phyloP scores from a whole-genome alignment of 2,888 invertebrate species.

The Nebria salina region DNA sequence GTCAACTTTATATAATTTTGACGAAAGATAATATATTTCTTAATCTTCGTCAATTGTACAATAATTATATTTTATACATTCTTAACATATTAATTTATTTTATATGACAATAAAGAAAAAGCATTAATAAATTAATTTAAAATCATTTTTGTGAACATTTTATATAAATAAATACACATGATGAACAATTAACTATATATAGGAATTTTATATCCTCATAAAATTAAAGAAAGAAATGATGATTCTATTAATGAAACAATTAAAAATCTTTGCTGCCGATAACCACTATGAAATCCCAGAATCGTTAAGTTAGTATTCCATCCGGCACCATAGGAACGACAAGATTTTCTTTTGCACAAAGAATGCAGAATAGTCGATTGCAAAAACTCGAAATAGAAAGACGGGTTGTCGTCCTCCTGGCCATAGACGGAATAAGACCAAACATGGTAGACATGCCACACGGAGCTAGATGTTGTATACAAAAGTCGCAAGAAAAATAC shows the following conservation, averaged over 20 bases:
- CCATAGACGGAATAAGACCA: slow-evolving; percentile 41
- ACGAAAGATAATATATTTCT: too few relatives aligned
- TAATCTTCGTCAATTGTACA: too few relatives aligned
- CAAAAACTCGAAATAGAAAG: slow-evolving; percentile 33
- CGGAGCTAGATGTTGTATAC: not conserved
- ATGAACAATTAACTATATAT: not conserved
- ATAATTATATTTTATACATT: too few relatives aligned
- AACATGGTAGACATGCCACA: slow-evolving; percentile 29
- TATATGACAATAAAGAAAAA: too few relatives aligned
- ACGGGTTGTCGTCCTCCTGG: slow-evolving; percentile 19
- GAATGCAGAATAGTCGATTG: slow-evolving; percentile 34
- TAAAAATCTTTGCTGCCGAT: not conserved
- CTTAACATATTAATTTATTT: too few relatives aligned
- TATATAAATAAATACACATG: not conserved
- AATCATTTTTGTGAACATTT: not conserved
- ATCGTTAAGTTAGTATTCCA: not conserved
- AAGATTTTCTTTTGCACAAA: slow-evolving; percentile 12
- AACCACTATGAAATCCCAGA: not conserved
- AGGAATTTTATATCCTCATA: not conserved
- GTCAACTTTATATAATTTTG: too few relatives aligned
- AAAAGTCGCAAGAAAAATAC: slow-evolving; percentile 14
- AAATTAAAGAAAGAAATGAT: not conserved
- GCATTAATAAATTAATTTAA: too few relatives aligned
- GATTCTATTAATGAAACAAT: not conserved
- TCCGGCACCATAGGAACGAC: not conserved